Evolutionary conservation across 2,113 vertebrate species (phyloP), one percentile per base, ranked within the genome.

Genomic region (Amblyopsis rosae): DNA sequence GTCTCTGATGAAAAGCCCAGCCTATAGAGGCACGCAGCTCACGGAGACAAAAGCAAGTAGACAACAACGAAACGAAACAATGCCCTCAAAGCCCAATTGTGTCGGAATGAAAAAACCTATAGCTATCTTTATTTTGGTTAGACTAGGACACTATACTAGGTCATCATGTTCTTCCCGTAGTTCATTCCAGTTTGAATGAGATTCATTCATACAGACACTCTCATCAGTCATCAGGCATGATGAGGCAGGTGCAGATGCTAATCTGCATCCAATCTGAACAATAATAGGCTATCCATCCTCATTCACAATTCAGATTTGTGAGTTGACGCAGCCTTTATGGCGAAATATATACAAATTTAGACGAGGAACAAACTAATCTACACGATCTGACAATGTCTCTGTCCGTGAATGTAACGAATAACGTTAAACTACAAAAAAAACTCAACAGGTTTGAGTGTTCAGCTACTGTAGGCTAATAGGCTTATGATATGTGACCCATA

Each of bases 21-120:
- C 26, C 78, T 74, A 67, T 48, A 62, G 77, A 84, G 59, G 76
- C 67, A 70, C 65, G 67, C 11, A 5, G 59, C 56, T 56, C 66
- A 54, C 68, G 59, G 62, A 86, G 68, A 89, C 82, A 83, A 90
- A 91, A 84, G 79, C 77, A 58, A 54, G 67, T 32, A 15, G 76
- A 57, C 59, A 60, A 57, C 59, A 60, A 60, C 12, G 64, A 75
- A 84, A 81, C 79, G 80, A 87, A 26, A 51, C 13, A 13, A 13
- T 49, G 73, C 65, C 57, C 64, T 63, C 59, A 1, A 13, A 67
- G 57, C 69, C 71, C 51, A 12, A 72, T 70, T 79, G 57, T 56
- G 62, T 48, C 53, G 9, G 26, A 66, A 50, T 65, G 55, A 80
- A 76, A 68, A 74, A 16, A 60, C 48, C n/a, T 3, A 13, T 13